Conservation (phyloP, 2,888 invertebrate species). For the Onthophagus sagittarius region DNA sequence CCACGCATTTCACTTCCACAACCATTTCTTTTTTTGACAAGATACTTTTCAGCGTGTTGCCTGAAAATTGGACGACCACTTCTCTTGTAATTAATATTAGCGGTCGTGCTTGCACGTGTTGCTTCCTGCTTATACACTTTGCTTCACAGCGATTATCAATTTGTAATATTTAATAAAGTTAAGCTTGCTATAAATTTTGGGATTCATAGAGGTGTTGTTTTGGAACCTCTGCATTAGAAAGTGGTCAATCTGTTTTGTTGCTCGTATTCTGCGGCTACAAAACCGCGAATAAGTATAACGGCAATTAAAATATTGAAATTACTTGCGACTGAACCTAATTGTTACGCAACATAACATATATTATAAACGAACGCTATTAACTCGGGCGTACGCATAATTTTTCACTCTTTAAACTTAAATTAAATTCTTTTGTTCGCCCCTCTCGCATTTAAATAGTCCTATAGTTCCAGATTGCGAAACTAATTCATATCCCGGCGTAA, state of each 20-base stretch:
- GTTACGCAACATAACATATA: neutral
- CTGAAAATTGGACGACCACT: too few relatives aligned
- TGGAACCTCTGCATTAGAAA: neutral
- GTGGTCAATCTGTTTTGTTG: constrained; percentile 2
- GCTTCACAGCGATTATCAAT: too few relatives aligned
- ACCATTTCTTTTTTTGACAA: neutral
- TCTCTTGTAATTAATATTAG: too few relatives aligned
- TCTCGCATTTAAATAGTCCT: neutral
- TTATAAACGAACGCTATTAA: neutral
- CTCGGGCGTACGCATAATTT: neutral
- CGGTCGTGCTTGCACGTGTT: neutral
- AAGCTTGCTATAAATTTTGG: too few relatives aligned
- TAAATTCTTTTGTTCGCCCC: neutral
- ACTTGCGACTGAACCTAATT: neutral
- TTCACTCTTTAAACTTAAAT: neutral
- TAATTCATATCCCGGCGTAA: neutral
- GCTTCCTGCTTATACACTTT: neutral
- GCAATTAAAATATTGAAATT: constrained; percentile 2
- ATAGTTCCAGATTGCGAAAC: neutral
- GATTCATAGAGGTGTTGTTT: neutral
- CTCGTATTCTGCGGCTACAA: neutral
- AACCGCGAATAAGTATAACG: neutral
- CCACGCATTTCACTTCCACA: neutral
- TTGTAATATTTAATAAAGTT: too few relatives aligned
- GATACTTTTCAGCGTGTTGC: too few relatives aligned